Evolutionary conservation across 2,113 vertebrate genomes (phyloP), one percentile per base, ranked within the genome.

Genomic region (Hippoglossus stenolepis): DNA sequence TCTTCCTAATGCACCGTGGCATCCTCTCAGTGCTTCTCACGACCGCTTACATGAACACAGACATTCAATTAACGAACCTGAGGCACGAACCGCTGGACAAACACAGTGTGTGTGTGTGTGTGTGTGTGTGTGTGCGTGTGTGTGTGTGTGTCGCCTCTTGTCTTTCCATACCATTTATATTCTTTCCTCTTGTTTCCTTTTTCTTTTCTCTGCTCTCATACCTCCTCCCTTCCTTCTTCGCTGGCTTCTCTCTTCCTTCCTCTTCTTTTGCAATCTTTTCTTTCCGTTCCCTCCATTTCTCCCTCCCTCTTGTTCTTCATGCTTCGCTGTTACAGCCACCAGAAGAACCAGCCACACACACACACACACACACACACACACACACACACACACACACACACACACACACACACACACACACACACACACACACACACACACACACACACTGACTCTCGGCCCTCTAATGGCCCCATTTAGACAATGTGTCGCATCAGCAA

Each of bases 401-500:
- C 73, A 61, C 70, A 45, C 57, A 28, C 57, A 24, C 73, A 82
- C 68, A 66, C 62, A 69, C 31, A 45, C 57, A 28, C 57, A 28
- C 57, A 61, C 60, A 62, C 31, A 43, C 54, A 60, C 73, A 69
- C 70, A 24, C 78, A 85, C 73, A 75, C 79, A 47, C 56, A 83
- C 57, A 61, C 73, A 61, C 70, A 26, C 78, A 83, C 73, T 57
- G 54, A 24, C 54, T 57, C 54, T 11, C 21, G 20, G 54, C 12
- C 75, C 82, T 76, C 90, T 92, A 91, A 92, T 92, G 91, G 90
- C 78, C 85, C 85, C 85, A 88, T 88, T 90, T 91, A 83, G 87
- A 89, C 87, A 87, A 88, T 85, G 81, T 94, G 91, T 90, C 85
- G 84, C 89, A 91, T 92, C 91, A 93, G 93, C 90, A 92, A 85